Evolutionary conservation across 2,888 invertebrate genomes (phyloP), one percentile per base, ranked within the genome.

Genomic region (Camptogramma bilineatum): DNA sequence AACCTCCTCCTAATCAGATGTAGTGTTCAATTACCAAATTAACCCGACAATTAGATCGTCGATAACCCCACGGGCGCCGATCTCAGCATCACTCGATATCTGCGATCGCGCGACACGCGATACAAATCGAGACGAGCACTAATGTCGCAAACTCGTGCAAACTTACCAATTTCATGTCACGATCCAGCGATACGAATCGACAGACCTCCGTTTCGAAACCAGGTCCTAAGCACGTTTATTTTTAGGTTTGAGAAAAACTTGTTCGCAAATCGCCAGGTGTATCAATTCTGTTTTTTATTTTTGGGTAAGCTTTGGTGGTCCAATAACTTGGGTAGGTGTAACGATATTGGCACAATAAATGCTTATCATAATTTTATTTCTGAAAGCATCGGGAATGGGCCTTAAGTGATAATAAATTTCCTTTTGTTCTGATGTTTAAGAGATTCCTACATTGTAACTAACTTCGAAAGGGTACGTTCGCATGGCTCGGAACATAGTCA

Each of bases 111-210:
- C 63, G 68, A 73, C 72, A 68, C 51, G 62, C 60, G 69, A 71
- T 70, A 65, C 58, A 47, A 61, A 67, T 70, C 66, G 63, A 63
- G 66, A 70, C 44, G 68, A 66, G 46, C 62, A 52, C 52, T 64
- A 73, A 57, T 74, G 70, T 67, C 70, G 81, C 79, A 86, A 86
- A 66, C 76, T 85, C 88, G 85, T 86, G 87, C 84, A 74, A 84
- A 83, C 78, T 77, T 79, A 81, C 77, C 81, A 83, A 87, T 85
- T 84, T 84, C 83, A 79, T 77, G 84, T 87, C 89, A 89, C 89
- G 90, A 87, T 83, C 75, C 69, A 59, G 60, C 50, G 66, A 66
- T 66, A 58, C n/a, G 44, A 54, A 66, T 66, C 65, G 52, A 52
- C 56, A 57, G 44, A 47, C 2, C 52, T 34, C 52, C 61, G 63